Evolutionary conservation across 2,113 vertebrate genomes (phyloP), one percentile per base, ranked within the genome.

Genomic region (Jacana jacana): DNA sequence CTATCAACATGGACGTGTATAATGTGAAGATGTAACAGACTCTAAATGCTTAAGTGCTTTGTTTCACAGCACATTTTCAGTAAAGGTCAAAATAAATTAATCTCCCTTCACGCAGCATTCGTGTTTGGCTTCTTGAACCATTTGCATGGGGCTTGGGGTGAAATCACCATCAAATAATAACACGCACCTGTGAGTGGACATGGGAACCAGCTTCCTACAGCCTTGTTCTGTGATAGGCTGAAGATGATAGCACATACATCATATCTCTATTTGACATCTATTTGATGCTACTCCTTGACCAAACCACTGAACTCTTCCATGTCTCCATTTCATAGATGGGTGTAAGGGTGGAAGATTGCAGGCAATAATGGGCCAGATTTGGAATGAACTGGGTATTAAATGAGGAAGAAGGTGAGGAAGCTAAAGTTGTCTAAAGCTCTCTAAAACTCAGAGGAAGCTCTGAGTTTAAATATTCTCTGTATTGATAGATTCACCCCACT

Each of bases 41-140:
- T 96, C 95, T 97, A 98, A 98, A 98, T 96, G 95, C 94, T 94
- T 97, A 98, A 98, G 96, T 97, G 97, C 97, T 97, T 98, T 98
- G 96, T 98, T 98, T 98, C 98, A 97, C 96, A 97, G 94, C 93
- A 86, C 96, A 89, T 98, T 98, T 98, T 97, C 95, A 79, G 97
- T 97, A 98, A 98, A 98, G 97, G 97, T 98, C 97, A 97, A 98
- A 97, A 98, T 97, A 98, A 98, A 98, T 97, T 97, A 88, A 96
- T 97, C 95, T 97, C 95, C 63, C 40, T 95, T 95, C 97, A 97
- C 11, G 79, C 89, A 95, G 90, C 86, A 58, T 94, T 98, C 97
- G 86, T 97, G 91, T 98, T 97, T 91, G 73, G 37, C 70, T 96
- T 87, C 73, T 64, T 10, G 35, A 95, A 66, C 6, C 30, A 16